These are phyloP conservation scores for Halcyon leucocephala DNA, from an alignment of 2,797 vertebrate genomes.

Conservation along the genomic window DNA sequence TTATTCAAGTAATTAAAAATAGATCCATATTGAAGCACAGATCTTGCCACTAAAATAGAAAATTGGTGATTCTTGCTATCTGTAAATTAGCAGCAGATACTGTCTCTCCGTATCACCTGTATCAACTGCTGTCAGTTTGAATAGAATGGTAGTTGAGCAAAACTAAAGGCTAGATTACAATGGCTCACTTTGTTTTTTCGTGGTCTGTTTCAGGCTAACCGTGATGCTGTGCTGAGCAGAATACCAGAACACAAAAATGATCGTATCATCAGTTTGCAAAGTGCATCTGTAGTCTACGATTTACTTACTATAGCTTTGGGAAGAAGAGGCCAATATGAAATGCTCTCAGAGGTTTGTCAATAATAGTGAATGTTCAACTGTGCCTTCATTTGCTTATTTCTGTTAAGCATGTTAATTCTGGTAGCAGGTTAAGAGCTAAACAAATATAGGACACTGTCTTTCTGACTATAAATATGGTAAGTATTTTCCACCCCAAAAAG, in stretches of 20 bases:
- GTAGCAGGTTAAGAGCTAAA: background rate
- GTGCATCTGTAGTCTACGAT: slow-evolving; percentile 96
- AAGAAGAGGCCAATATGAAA: slow-evolving; percentile 97
- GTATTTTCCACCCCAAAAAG: background rate
- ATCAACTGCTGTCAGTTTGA: background rate
- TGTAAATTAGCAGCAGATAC: background rate
- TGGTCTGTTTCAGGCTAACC: slow-evolving; percentile 82
- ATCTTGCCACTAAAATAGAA: background rate
- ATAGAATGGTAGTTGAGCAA: background rate
- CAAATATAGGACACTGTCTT: background rate
- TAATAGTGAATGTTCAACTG: background rate
- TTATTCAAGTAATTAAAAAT: background rate
- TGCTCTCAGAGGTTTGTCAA: slow-evolving; percentile 93
- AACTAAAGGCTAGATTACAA: background rate
- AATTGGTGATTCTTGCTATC: background rate
- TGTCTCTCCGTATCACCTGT: background rate
- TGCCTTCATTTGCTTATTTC: background rate
- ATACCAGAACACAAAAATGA: slow-evolving; percentile 97
- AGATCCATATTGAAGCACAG: background rate
- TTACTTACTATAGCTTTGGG: slow-evolving; percentile 96
- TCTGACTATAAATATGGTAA: background rate
- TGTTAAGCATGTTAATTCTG: background rate
- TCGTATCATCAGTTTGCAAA: slow-evolving; percentile 97
- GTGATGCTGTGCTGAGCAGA: slow-evolving; percentile 95
- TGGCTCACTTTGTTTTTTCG: background rate